Conservation (phyloP, 2,888 invertebrate species). For the Spilosoma lubricipeda region DNA sequence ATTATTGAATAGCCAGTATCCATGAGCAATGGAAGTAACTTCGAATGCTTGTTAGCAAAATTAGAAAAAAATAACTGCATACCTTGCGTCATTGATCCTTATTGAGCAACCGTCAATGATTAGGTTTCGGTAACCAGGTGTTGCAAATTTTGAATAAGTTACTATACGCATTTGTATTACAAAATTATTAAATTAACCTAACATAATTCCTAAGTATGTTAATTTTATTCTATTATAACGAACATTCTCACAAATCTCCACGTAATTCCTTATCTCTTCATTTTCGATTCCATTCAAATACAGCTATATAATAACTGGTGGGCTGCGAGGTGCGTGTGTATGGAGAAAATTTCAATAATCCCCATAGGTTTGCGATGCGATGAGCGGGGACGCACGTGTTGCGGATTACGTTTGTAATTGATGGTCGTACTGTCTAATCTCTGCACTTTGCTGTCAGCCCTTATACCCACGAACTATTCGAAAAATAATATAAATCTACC, state of each 20-base stretch:
- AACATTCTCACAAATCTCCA: constrained; percentile 18
- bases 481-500: constrained; percentile 38
- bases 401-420: constrained; percentile 81
- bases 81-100: no score
- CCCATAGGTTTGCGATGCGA: constrained; percentile 75
- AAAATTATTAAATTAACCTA: background rate
- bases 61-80: no score
- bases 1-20: no score
- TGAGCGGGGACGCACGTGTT: constrained; percentile 77
- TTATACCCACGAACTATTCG: constrained; percentile 31
- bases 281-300: constrained; percentile 34
- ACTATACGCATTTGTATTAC: background rate
- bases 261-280: constrained; percentile 47
- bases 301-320: constrained; percentile 43
- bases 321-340: constrained; percentile 50
- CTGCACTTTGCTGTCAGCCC: constrained; percentile 73
- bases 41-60: no score
- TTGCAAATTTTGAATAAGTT: background rate
- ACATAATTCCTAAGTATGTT: constrained; percentile 3
- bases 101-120: background rate
- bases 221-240: constrained; percentile 15
- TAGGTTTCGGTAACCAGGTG: background rate
- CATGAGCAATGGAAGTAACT: no score
- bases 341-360: constrained; percentile 81
- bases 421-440: constrained; percentile 82